Base-by-base conservation (phyloP, 1,140 invertebrate species). In the Riptortus pedestris region DNA sequence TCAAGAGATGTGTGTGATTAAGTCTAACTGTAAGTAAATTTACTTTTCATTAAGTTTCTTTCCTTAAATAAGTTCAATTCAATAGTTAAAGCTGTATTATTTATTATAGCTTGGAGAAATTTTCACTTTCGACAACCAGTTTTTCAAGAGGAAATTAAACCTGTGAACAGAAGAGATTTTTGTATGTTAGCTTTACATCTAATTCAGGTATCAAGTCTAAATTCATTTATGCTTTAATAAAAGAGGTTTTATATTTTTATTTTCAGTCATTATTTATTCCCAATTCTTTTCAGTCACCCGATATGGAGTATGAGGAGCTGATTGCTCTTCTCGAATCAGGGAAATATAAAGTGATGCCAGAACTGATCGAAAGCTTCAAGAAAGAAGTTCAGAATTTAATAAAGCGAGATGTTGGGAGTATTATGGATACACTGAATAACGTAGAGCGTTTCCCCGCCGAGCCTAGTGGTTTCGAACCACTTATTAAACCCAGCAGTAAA, bases 401-500 rank as follows among this genome's bases (percentile, higher is more conserved):
- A 59, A 69, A 73, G 12, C 76, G 78, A 67, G 81, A 83, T 62
- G 76, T 86, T 0, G 79, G 82, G 59, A 76, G 76, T 20, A 67
- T 88, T 2, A 76, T 85, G 66, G 83, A 87, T 72, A 77, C 84
- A 58, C 78, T 84, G 64, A 79, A 81, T 66, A 77, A 72, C 70
- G 68, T 83, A 48, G 75, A 74, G 29, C 68, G 72, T 55, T 69
- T 65, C 0, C 22, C 65, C 11, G 27, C 66, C 11, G 65, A 71
- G 0, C 69, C 72, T 22, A 14, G 14, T 38, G 14, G 31, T 38
- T 38, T 38, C 63, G 65, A 72, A 55, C 66, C 67, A 63, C 60
- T 74, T 24, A 70, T 78, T 22, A 74, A 74, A 52, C 74, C 72
- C 68, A 74, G 70, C 63, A 78, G 77, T 71, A 69, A 76, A 38